phyloP scores from a whole-genome alignment of 2,113 vertebrate genomes.

The Phalacrocorax pelagicus region DNA sequence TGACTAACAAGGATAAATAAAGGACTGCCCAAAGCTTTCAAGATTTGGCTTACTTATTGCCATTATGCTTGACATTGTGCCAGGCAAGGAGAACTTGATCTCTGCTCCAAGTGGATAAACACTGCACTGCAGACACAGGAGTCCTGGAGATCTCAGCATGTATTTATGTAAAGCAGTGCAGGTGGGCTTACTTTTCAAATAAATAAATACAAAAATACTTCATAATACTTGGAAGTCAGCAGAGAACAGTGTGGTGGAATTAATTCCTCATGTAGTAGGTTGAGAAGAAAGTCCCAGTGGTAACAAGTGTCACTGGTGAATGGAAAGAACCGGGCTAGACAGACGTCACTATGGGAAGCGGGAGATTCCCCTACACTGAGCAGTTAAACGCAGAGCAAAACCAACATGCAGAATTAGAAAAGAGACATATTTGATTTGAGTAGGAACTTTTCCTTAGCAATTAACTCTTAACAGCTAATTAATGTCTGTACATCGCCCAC shows the following conservation, averaged over 20 bases:
- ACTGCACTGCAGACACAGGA: not conserved
- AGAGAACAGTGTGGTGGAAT: not conserved
- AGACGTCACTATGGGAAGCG: not conserved
- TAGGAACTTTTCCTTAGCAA: not conserved
- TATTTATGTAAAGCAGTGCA: not conserved
- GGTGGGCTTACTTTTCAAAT: constrained; percentile 24
- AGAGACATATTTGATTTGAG: not conserved
- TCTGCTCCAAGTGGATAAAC: not conserved
- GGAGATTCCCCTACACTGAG: not conserved
- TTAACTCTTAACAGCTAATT: not conserved
- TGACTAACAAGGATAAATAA: not conserved
- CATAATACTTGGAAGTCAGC: not conserved
- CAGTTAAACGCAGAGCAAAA: not conserved
- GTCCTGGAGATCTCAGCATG: not conserved
- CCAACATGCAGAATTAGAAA: not conserved
- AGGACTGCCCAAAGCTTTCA: not conserved
- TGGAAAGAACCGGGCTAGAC: not conserved
- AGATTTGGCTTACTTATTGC: not conserved
- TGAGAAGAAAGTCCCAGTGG: not conserved
- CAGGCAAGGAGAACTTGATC: not conserved
- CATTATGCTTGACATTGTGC: not conserved
- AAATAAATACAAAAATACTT: constrained; percentile 19
- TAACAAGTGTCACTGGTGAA: not conserved
- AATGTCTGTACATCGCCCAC: not conserved
- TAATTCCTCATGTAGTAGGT: not conserved